Conservation (phyloP, 2,113 vertebrate species). For the Eolophus roseicapilla region DNA sequence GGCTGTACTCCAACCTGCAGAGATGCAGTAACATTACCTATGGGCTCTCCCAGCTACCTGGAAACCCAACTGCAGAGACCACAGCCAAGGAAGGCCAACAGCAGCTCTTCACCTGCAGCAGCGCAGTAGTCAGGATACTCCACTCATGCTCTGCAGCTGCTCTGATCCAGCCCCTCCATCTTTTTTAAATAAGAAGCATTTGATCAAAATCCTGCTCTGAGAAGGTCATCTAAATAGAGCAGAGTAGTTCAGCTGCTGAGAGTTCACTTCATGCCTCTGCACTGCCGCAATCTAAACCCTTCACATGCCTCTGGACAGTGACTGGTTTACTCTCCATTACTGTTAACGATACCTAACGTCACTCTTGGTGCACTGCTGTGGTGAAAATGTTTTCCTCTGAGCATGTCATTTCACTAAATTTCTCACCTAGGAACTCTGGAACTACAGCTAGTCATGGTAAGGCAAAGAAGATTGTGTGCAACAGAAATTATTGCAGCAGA, state of each 20-base stretch:
- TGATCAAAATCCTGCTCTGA: background rate
- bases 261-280: background rate
- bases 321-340: background rate
- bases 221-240: background rate
- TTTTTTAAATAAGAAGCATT: background rate
- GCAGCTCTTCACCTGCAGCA: background rate
- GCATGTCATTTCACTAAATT: background rate
- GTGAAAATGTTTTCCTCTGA: background rate
- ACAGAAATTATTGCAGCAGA: background rate
- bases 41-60: background rate
- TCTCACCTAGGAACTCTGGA: background rate
- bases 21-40: rapidly evolving
- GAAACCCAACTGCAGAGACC: background rate
- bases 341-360: background rate
- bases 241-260: background rate
- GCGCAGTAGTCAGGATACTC: too few relatives aligned
- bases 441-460: background rate
- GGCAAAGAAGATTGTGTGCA: background rate
- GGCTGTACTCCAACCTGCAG: background rate
- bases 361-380: rapidly evolving
- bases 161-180: background rate
- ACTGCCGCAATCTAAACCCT: background rate
- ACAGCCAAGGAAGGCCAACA: background rate
- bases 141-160: background rate
- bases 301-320: background rate